These are phyloP conservation scores for Philhelius pedissequus DNA, from an alignment of 2,888 invertebrate genomes.

Conservation along the genomic window DNA sequence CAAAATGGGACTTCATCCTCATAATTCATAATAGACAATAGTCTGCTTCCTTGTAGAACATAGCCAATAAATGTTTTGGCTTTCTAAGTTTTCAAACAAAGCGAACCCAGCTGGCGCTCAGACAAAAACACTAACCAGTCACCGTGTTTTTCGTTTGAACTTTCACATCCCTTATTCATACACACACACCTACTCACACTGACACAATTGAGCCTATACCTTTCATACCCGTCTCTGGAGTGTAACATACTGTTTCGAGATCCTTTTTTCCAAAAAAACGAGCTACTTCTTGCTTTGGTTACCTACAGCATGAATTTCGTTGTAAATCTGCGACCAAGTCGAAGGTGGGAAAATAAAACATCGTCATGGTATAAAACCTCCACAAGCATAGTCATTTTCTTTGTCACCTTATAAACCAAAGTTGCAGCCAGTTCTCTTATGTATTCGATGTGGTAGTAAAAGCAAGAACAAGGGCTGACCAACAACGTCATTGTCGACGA, in stretches of 20 bases:
- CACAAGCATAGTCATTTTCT: constrained; percentile 45
- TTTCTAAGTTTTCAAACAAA: constrained; percentile 1
- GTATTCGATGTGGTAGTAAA: background rate
- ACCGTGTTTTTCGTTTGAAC: background rate
- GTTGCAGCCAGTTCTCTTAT: background rate
- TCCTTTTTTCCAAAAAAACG: background rate
- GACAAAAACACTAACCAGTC: constrained; percentile 16
- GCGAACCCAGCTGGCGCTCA: constrained; percentile 3
- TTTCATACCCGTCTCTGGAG: background rate
- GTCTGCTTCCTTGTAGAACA: constrained; percentile 30
- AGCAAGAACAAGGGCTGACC: constrained; percentile 30
- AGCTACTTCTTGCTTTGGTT: background rate
- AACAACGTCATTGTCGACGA: background rate
- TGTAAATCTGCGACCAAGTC: constrained; percentile 54
- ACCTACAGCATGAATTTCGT: constrained; percentile 32
- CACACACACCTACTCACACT: background rate
- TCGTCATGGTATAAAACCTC: constrained; percentile 24
- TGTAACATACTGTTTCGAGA: constrained; percentile 27
- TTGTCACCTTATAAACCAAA: constrained; percentile 34
- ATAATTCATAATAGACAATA: background rate
- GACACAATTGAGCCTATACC: constrained; percentile 15
- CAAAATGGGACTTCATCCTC: no score
- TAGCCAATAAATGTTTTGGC: constrained; percentile 44
- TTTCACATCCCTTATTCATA: background rate
- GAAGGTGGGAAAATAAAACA: constrained; percentile 40